Evolutionary conservation across 2,888 invertebrate genomes (phyloP), one percentile per base, ranked within the genome.

Genomic region (Lomographa bimaculata): DNA sequence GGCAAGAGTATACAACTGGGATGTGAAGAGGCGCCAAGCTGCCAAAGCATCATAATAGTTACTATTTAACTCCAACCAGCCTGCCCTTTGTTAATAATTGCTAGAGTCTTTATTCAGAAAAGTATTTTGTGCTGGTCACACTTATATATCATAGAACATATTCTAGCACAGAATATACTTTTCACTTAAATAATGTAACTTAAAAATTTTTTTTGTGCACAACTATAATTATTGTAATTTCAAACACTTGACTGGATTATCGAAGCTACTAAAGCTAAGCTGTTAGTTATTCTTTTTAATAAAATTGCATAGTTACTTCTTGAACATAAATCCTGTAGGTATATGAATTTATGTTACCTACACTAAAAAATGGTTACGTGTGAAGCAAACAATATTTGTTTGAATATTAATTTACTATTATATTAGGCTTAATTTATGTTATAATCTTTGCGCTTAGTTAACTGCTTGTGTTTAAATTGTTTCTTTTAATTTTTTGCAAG

Each of bases 1-100:
- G 97, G 98, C 99, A 14, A 91, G 99, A 72, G 97, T 99, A 10
- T 98, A 96, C 79, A 99, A 99, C 81, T 98, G 98, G 98, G 97
- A 98, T 86, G 97, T 99, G 1, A 98, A 98, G 79, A 92, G 94
- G 70, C 93, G 97, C 53, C 95, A 97, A 80, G 93, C 95, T 19
- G 93, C 92, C 20, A 93, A 93, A 69, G 83, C 66, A 34, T 44
- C 50, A 33, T 54, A 51, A 51, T 42, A 30, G 23, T 36, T 17
- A 39, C 14, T 18, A 28, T 26, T 9, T 24, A 25, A 26, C 17
- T 11, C n/a, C 28, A n/a, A 6, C 17, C 18, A 35, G 12, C 20
- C 16, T 14, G 18, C 12, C 4, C 6, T 1, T 7, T 18, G 9
- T 7, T 23, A 14, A 26, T 30, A 30, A 2, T 9, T 20, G 7